Conservation (phyloP, 2,113 vertebrate species). For the Gallinago media region DNA sequence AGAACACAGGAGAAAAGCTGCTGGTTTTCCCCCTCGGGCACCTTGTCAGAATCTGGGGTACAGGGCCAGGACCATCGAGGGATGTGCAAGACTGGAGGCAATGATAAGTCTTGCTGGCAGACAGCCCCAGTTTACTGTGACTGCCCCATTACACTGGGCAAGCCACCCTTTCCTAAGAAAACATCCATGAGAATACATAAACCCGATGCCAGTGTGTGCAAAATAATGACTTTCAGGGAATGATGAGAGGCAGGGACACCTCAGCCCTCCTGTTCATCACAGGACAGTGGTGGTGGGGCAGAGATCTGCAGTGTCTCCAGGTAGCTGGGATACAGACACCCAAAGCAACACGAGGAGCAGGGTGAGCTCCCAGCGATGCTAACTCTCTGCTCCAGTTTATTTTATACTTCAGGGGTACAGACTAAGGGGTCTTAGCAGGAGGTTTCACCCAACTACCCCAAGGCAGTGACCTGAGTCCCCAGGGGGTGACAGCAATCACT, state of each 20-base stretch:
- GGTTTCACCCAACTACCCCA: neutral
- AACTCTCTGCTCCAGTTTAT: neutral
- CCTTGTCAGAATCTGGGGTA: neutral
- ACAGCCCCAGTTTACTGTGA: neutral
- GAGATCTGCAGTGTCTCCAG: neutral
- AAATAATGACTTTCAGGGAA: neutral
- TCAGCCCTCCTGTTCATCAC: neutral
- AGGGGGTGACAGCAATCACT: neutral
- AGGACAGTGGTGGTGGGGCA: neutral
- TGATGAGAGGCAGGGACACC: neutral
- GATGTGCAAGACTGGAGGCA: neutral
- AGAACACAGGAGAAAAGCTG: neutral
- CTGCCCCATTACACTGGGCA: neutral
- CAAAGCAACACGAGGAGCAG: rapidly evolving
- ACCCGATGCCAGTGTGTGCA: neutral
- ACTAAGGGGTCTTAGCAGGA: neutral
- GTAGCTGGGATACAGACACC: neutral
- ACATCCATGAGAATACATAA: neutral
- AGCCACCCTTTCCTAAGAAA: neutral
- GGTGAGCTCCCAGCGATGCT: neutral
- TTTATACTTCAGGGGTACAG: neutral
- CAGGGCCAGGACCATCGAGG: neutral
- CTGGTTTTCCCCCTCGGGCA: neutral
- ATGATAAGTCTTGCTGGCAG: neutral
- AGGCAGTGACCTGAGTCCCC: neutral